A percentile compares a stretch with the other conserved stretches of the same genome.
Conservation (phyloP, 1,140 invertebrate genomes). For the Triops cancriformis region DNA sequence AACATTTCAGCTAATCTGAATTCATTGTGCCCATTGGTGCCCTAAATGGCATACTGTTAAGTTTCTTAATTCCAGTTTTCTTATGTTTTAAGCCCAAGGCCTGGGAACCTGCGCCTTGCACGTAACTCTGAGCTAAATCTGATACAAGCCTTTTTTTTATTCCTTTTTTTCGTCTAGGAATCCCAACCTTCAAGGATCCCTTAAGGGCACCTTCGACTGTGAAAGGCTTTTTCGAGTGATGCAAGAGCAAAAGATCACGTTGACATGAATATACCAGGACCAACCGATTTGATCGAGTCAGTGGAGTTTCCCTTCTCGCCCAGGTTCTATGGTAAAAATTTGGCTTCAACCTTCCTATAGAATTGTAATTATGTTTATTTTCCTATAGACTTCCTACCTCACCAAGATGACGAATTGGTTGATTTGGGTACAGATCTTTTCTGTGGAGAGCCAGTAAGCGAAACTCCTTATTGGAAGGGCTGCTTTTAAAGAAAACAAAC, state of each 20-base stretch:
- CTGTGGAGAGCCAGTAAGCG: background rate
- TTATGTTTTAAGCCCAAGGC: no score
- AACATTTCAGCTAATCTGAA: no score
- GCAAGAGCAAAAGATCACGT: background rate
- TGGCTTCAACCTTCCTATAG: background rate
- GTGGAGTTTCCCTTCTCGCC: background rate
- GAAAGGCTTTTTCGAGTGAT: background rate
- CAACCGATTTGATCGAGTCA: background rate
- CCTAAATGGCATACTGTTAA: no score
- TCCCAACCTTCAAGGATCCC: background rate
- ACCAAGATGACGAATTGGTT: conserved; percentile 21
- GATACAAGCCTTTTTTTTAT: background rate
- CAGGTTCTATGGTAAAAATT: background rate
- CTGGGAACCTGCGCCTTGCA: background rate
- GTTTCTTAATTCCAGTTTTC: no score
- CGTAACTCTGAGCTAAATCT: background rate
- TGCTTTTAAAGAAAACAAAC: background rate
- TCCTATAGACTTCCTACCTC: conserved; percentile 19
- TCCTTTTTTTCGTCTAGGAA: background rate
- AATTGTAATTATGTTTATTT: background rate
- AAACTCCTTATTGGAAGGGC: background rate
- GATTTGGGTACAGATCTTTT: conserved; percentile 26
- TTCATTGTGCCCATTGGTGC: no score
- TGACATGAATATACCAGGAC: background rate
- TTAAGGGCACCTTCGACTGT: background rate